Base-by-base conservation (phyloP, 1,140 invertebrate genomes). In the Pogonus chalceus region DNA sequence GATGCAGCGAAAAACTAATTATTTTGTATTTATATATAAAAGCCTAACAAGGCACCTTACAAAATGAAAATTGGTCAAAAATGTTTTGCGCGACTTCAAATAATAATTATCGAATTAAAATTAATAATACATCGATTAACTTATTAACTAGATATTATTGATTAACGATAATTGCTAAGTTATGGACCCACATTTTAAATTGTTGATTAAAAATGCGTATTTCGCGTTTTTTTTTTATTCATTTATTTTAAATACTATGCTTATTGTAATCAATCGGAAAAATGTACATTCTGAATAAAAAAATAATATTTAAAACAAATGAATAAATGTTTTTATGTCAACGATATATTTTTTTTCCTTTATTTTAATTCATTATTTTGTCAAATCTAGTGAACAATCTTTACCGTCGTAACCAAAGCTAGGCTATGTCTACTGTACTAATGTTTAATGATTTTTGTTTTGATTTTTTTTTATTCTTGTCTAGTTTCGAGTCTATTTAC, bases 181-280 rank as follows among this genome's bases (percentile, higher is more conserved):
- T 43, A 43, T 43, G 37, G 37, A 43, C 37, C 37, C 37, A 43
- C 37, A 12, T 43, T 43, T 43, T n/a, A n/a, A n/a, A n/a, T n/a
- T n/a, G n/a, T n/a, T n/a, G n/a, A n/a, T n/a, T n/a, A n/a, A n/a
- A n/a, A n/a, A n/a, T n/a, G n/a, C n/a, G n/a, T n/a, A n/a, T n/a
- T n/a, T n/a, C n/a, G n/a, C n/a, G n/a, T n/a, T n/a, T n/a, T n/a
- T n/a, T n/a, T n/a, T n/a, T n/a, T n/a, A n/a, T n/a, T n/a, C n/a
- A n/a, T n/a, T n/a, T n/a, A n/a, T n/a, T n/a, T n/a, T n/a, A n/a
- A n/a, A n/a, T n/a, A n/a, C n/a, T n/a, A n/a, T n/a, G n/a, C n/a
- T n/a, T n/a, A n/a, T n/a, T n/a, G n/a, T n/a, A n/a, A n/a, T n/a
- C n/a, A n/a, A n/a, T n/a, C n/a, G n/a, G n/a, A n/a, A n/a, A n/a